Evolutionary conservation across 2,888 invertebrate genomes (phyloP).

Genomic region (Sicus ferrugineus): DNA sequence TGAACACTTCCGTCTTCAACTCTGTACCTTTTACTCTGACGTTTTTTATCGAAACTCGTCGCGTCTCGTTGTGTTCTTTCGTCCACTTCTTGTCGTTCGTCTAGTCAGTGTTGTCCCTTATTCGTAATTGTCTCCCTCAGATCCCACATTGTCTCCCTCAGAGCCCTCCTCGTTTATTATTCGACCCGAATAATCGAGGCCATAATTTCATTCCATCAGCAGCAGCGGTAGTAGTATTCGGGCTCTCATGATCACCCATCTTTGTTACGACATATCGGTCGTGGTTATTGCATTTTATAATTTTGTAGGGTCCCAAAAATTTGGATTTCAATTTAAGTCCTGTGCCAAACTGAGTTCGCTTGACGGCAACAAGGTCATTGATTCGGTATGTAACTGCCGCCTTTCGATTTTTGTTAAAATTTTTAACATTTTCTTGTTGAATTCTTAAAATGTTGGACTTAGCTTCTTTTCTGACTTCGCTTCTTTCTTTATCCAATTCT

Average conservation of each 20-base stretch:
- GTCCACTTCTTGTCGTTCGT: no score
- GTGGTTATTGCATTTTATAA: neutral
- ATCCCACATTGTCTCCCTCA: no score
- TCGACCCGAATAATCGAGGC: no score
- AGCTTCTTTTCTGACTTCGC: neutral
- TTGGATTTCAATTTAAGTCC: neutral
- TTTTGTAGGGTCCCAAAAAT: neutral
- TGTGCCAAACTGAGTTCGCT: conserved; percentile 1
- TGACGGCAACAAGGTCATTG: neutral
- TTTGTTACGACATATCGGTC: neutral
- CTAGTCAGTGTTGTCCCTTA: no score
- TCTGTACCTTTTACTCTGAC: no score
- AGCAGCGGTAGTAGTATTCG: neutral
- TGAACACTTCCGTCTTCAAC: no score
- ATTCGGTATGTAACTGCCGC: neutral
- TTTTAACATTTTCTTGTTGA: neutral
- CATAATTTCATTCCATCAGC: neutral
- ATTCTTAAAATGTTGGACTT: neutral
- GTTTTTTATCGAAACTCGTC: no score
- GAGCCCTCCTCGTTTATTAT: no score
- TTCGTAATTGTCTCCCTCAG: no score
- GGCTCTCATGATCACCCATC: neutral
- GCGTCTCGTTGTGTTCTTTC: no score
- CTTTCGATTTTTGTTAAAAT: neutral
- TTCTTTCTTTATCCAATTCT: conserved; percentile 15